Base-by-base conservation (phyloP, 2,888 invertebrate genomes). In the Drosophila helvetica region DNA sequence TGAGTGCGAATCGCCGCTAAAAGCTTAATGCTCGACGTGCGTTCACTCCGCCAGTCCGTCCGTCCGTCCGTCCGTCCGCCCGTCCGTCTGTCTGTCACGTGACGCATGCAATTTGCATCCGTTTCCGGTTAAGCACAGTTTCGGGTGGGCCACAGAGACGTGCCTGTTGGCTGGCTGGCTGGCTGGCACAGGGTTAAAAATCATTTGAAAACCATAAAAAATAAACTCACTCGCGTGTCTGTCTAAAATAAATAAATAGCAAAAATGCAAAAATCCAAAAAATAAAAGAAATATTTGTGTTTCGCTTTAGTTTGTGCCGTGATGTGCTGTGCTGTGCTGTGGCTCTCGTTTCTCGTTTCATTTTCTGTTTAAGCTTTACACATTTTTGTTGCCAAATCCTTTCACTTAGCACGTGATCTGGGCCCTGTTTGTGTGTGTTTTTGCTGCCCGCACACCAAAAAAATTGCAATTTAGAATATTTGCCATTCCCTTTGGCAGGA, bases 61-160 rank as follows among this genome's bases (percentile, higher is more conserved):
- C 25, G 30, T 22, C 60, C 72, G 81, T 73, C 75, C 76, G 81
- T 75, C 84, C 10, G 27, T 12, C 84, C 10, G 27, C 7, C 30
- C 25, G 63, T 55, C 63, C 42, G 70, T 57, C 73, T 75, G 86
- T 77, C 77, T 88, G 86, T 81, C 86, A 86, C 85, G 88, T 89
- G 89, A 86, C 88, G 89, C 89, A 87, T 90, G 89, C 90, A 90
- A 90, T 90, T 90, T 89, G 90, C 90, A 89, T 90, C 90, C 90
- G 90, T 84, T 90, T 86, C 90, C 90, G 90, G 90, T 88, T 69
- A 83, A 79, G 71, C 73, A 73, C 78, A 58, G 79, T 62, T 73
- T 64, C 5, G 30, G 5, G 18, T 12, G 52, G 43, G 17, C 42
- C 12, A 43, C 51, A 38, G 58, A 70, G 42, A 58, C 57, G 65